Evolutionary conservation across 2,888 invertebrate genomes (phyloP).

Genomic region (Busseola fusca): DNA sequence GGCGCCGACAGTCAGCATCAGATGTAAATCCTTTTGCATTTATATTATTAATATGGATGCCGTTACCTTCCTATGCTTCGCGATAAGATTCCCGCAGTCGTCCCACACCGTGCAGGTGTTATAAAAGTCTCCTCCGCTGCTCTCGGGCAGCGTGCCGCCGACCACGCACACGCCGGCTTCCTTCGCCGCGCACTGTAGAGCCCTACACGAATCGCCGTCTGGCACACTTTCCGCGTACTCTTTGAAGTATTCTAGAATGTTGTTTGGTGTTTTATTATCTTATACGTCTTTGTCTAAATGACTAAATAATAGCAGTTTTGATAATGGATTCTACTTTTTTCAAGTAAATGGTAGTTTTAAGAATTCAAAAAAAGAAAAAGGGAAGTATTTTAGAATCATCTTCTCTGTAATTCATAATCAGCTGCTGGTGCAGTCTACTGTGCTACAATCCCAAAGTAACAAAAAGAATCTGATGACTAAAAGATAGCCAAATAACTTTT

Average conservation of each 20-base stretch:
- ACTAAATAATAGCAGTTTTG: background rate
- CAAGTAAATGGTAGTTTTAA: background rate
- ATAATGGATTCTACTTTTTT: background rate
- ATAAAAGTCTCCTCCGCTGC: constrained; percentile 91
- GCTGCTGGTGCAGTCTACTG: background rate
- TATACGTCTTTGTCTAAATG: background rate
- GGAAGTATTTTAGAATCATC: too few species aligned
- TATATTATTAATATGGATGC: background rate
- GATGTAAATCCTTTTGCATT: background rate
- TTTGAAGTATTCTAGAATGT: constrained; percentile 90
- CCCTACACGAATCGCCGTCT: constrained; percentile 92
- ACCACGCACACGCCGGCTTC: constrained; percentile 94
- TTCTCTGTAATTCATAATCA: background rate
- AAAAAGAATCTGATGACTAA: background rate
- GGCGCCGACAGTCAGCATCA: too few species aligned
- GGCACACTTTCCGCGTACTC: constrained; percentile 96
- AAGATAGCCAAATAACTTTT: background rate
- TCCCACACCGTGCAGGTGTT: constrained; percentile 97
- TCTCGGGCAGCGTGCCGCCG: constrained; percentile 97
- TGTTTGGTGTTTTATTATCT: background rate
- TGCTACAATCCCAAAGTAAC: background rate
- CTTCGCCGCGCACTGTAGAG: constrained; percentile 93
- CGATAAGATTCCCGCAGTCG: constrained; percentile 93
- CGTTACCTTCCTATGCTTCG: constrained; percentile 94
- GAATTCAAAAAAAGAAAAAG: background rate